These are phyloP conservation scores for Auanema sp. DNA, from an alignment of 2,888 invertebrate species.

Conservation along the genomic window DNA sequence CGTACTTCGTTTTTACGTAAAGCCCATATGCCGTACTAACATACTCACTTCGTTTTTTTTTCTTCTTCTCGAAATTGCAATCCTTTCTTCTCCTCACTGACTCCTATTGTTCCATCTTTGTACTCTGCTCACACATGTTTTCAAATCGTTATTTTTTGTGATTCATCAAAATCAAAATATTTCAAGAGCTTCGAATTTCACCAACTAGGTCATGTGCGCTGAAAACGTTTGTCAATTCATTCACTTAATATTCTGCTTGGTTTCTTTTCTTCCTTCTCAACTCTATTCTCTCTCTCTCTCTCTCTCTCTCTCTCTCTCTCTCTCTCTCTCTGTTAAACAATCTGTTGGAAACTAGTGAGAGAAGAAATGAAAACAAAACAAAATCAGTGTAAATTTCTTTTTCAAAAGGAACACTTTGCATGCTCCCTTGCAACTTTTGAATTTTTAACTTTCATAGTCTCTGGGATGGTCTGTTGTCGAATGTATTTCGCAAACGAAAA, in stretches of 20 bases:
- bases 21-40: not conserved
- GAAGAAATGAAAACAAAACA: not conserved
- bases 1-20: not conserved
- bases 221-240: too few species aligned
- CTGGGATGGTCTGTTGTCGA: not conserved
- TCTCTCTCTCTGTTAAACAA: not conserved
- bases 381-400: not conserved
- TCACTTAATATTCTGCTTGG: too few species aligned
- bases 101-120: not conserved
- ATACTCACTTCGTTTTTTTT: too few species aligned
- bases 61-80: too few species aligned
- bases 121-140: not conserved
- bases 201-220: too few species aligned
- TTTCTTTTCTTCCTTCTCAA: not conserved
- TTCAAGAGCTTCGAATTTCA: too few species aligned
- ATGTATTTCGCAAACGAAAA: not conserved
- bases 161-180: not conserved
- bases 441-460: not conserved
- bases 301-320: conserved; percentile 7
- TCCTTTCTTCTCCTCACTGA: too few species aligned
- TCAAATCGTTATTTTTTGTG: not conserved
- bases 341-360: not conserved
- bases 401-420: not conserved
- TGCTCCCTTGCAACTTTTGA: not conserved
- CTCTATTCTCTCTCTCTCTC: conserved; percentile 6